Conservation (phyloP, 2,888 invertebrate genomes). For the Linhomoeus sp. region DNA sequence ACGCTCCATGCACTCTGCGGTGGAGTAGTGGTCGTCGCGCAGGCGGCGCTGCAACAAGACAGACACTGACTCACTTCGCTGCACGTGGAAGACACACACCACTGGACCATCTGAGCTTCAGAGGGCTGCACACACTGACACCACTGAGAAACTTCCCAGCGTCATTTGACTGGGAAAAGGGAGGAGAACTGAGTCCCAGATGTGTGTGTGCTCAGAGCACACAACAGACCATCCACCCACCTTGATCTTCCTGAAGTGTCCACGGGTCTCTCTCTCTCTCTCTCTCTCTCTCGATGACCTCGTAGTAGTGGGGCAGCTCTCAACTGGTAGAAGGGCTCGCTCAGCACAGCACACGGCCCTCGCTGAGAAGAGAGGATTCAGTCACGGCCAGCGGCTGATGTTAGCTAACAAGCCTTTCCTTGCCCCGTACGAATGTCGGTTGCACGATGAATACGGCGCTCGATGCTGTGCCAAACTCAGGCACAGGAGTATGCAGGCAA, state of each 20-base stretch:
- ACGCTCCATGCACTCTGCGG: constrained; percentile 41
- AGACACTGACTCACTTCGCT: not conserved
- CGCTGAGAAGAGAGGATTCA: constrained; percentile 8
- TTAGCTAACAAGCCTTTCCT: too few species aligned
- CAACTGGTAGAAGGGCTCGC: constrained; percentile 24
- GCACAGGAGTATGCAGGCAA: too few species aligned
- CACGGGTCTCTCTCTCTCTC: too few species aligned
- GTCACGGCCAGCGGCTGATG: too few species aligned
- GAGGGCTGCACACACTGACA: too few species aligned
- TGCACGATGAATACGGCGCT: too few species aligned
- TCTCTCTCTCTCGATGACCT: constrained; percentile 32
- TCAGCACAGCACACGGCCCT: constrained; percentile 7
- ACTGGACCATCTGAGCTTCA: not conserved
- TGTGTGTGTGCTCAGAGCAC: too few species aligned
- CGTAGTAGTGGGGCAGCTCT: constrained; percentile 37
- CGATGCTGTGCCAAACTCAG: too few species aligned
- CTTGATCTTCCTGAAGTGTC: constrained; percentile 54
- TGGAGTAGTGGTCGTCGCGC: constrained; percentile 45
- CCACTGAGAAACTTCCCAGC: not conserved
- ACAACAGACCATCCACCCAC: constrained; percentile 65
- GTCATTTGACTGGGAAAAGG: too few species aligned
- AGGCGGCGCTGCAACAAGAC: constrained; percentile 18
- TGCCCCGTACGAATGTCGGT: too few species aligned
- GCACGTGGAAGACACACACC: not conserved
- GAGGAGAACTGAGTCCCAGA: too few species aligned